Evolutionary conservation across 1,140 invertebrate species (phyloP).

Genomic region (Saccostrea cuccullata): DNA sequence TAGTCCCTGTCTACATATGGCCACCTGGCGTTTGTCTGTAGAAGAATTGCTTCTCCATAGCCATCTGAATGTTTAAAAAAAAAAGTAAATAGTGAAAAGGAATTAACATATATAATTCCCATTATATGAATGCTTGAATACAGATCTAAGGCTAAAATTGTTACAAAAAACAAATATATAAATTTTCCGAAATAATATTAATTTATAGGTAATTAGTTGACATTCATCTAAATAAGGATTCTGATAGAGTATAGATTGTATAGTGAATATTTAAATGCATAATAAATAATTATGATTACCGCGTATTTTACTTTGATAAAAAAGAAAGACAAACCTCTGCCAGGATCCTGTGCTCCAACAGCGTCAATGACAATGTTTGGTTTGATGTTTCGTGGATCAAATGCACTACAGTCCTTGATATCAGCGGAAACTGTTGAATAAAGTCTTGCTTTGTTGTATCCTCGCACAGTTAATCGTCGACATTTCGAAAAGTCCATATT

Average conservation of each 20-base stretch:
- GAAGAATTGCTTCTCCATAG: slow-evolving; percentile 44
- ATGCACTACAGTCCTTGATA: slow-evolving; percentile 55
- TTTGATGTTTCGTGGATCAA: slow-evolving; percentile 54
- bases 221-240: too few relatives aligned
- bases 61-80: background rate
- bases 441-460: slow-evolving; percentile 56
- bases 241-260: too few relatives aligned
- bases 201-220: too few relatives aligned
- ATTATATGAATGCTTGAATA: too few relatives aligned
- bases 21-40: slow-evolving; percentile 56
- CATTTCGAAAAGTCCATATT: slow-evolving; percentile 58
- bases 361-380: slow-evolving; percentile 59
- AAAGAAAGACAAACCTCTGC: background rate
- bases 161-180: too few relatives aligned
- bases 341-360: slow-evolving; percentile 29
- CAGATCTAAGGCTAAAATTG: too few relatives aligned
- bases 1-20: slow-evolving; percentile 56
- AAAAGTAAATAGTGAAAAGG: too few relatives aligned
- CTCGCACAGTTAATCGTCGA: slow-evolving; percentile 50
- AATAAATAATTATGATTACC: too few relatives aligned
- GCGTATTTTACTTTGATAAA: background rate
- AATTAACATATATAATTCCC: too few relatives aligned
- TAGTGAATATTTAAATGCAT: too few relatives aligned
- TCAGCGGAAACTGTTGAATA: slow-evolving; percentile 52
- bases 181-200: too few relatives aligned